Conservation (phyloP, 2,113 vertebrate species). For the Gopherus flavomarginatus region DNA sequence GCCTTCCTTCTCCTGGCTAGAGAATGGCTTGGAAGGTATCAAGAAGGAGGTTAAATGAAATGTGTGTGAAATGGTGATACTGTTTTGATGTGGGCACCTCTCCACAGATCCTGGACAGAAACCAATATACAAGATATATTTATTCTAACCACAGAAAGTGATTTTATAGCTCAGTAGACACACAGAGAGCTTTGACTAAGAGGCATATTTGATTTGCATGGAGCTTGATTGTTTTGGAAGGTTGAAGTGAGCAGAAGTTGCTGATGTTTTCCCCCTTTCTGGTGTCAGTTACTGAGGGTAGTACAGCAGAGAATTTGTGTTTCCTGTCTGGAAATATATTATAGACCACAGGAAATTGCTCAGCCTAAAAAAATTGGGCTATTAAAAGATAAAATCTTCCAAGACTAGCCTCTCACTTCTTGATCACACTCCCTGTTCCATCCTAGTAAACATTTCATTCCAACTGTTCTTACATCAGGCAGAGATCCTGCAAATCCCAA, state of each 20-base stretch:
- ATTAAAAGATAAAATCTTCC: slow-evolving; percentile 57
- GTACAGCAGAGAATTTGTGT: slow-evolving; percentile 43
- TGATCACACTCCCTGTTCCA: slow-evolving; percentile 30
- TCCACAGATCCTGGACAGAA: neutral
- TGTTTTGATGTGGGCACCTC: neutral
- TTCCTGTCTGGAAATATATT: slow-evolving; percentile 51
- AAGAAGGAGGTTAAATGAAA: neutral
- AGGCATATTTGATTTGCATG: slow-evolving; percentile 41
- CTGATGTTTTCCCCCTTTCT: slow-evolving; percentile 22
- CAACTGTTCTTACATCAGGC: neutral
- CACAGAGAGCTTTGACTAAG: slow-evolving; percentile 47
- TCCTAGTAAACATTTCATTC: slow-evolving; percentile 15
- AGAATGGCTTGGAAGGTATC: neutral
- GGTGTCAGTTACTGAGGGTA: slow-evolving; percentile 6
- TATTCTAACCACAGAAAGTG: slow-evolving; percentile 61
- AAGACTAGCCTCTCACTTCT: neutral
- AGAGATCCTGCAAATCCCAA: slow-evolving; percentile 23
- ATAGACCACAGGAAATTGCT: slow-evolving; percentile 57
- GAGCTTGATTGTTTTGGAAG: slow-evolving; percentile 49
- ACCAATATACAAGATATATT: slow-evolving; percentile 7
- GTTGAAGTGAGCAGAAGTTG: slow-evolving; percentile 57
- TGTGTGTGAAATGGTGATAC: neutral
- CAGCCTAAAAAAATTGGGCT: slow-evolving; percentile 46
- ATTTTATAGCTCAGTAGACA: slow-evolving; percentile 47
- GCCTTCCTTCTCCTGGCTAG: neutral